phyloP scores from a whole-genome alignment of 2,113 vertebrate genomes.

The Felis chaus region DNA sequence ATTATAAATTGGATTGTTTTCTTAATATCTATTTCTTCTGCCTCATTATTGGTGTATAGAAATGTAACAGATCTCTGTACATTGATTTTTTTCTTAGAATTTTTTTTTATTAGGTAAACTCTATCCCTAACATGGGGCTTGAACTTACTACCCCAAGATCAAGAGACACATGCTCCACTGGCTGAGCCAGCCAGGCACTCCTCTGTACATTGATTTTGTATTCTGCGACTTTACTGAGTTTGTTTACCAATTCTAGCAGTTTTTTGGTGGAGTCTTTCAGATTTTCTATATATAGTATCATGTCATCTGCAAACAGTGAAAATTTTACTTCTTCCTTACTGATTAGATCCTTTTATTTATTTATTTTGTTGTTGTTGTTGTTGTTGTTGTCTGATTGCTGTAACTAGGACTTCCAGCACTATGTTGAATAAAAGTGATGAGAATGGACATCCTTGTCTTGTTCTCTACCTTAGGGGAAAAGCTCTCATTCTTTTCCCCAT shows the following conservation, averaged over 20 bases:
- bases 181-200: background rate
- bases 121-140: background rate
- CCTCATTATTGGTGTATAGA: background rate
- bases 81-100: background rate
- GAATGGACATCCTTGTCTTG: background rate
- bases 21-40: background rate
- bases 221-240: background rate
- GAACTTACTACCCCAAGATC: background rate
- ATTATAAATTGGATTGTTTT: background rate
- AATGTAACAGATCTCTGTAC: background rate
- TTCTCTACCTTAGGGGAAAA: background rate
- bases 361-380: background rate
- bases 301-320: background rate
- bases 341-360: background rate
- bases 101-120: background rate
- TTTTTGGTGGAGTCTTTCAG: background rate
- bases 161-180: background rate
- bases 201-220: background rate
- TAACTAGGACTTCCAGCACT: background rate
- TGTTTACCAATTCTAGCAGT: background rate
- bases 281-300: background rate
- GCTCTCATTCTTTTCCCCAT: background rate
- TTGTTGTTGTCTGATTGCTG: background rate
- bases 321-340: background rate
- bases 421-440: background rate